These are phyloP conservation scores for Carabus problematicus DNA, from an alignment of 2,888 invertebrate species.

Conservation along the genomic window DNA sequence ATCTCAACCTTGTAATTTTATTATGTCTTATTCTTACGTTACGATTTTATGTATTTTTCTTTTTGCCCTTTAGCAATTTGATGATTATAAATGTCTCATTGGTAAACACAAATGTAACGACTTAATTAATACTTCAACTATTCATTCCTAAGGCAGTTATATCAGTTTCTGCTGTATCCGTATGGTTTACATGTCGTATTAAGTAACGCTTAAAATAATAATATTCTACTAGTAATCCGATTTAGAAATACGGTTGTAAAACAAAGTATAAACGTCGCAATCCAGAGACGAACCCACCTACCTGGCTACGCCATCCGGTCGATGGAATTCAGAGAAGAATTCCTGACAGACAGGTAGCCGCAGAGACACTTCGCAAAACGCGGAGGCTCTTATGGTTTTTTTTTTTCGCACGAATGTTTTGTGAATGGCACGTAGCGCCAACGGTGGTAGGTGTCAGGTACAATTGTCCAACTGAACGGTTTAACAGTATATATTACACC, in stretches of 20 bases:
- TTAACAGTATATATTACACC: constrained; percentile 19
- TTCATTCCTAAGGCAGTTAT: no score
- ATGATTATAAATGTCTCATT: constrained; percentile 26
- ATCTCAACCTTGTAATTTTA: constrained; percentile 10
- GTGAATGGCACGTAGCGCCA: constrained; percentile 19
- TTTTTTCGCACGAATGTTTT: constrained; percentile 11
- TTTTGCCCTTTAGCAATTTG: constrained; percentile 27
- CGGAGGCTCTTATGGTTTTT: not conserved
- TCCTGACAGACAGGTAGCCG: constrained; percentile 18
- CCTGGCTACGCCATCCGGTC: no score
- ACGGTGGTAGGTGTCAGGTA: constrained; percentile 22
- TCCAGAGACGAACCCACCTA: no score
- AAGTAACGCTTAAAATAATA: no score
- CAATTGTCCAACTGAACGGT: constrained; percentile 2
- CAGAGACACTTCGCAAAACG: constrained; percentile 14
- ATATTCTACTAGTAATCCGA: no score
- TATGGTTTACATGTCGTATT: no score
- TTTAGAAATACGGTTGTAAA: no score
- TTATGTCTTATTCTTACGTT: constrained; percentile 31
- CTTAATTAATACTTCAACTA: constrained; percentile 14
- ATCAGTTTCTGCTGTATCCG: no score
- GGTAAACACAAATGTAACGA: constrained; percentile 34
- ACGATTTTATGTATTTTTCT: constrained; percentile 27
- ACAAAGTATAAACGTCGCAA: no score
- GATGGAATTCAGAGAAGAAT: constrained; percentile 5